phyloP scores from a whole-genome alignment of 2,113 vertebrate genomes.

The Castor canadensis region DNA sequence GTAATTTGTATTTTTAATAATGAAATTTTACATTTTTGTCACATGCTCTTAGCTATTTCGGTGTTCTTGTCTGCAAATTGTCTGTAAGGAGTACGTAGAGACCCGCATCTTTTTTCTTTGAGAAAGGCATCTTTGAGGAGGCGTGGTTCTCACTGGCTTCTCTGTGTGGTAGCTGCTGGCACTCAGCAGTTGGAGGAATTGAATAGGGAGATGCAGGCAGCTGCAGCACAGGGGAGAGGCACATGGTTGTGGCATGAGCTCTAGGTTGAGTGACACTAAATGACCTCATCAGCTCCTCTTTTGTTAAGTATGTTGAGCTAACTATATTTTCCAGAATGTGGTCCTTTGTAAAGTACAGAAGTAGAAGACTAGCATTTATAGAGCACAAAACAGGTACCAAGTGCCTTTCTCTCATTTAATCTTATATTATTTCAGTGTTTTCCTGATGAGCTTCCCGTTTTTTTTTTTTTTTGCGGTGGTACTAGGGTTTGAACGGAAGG shows the following conservation, averaged over 20 bases:
- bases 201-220: neutral
- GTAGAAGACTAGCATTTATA: neutral
- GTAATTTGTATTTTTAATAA: slow-evolving; percentile 1
- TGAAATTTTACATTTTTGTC: slow-evolving; percentile 10
- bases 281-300: neutral
- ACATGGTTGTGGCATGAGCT: neutral
- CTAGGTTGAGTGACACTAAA: neutral
- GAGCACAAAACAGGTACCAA: too few species aligned
- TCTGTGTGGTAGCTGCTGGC: too few species aligned
- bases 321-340: neutral
- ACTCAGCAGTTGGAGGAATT: neutral
- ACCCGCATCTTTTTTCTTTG: neutral
- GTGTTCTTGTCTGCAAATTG: neutral
- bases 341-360: neutral
- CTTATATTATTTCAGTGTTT: slow-evolving; percentile 1
- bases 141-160: neutral
- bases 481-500: too few species aligned
- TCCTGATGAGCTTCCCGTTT: neutral
- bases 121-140: neutral
- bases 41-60: neutral
- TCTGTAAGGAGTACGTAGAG: neutral
- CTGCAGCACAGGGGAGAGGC: neutral
- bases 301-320: neutral
- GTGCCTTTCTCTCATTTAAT: neutral
- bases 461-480: too few species aligned